Evolutionary conservation across 2,113 vertebrate genomes (phyloP), one percentile per base, ranked within the genome.

Genomic region (Erpornis zantholeuca): DNA sequence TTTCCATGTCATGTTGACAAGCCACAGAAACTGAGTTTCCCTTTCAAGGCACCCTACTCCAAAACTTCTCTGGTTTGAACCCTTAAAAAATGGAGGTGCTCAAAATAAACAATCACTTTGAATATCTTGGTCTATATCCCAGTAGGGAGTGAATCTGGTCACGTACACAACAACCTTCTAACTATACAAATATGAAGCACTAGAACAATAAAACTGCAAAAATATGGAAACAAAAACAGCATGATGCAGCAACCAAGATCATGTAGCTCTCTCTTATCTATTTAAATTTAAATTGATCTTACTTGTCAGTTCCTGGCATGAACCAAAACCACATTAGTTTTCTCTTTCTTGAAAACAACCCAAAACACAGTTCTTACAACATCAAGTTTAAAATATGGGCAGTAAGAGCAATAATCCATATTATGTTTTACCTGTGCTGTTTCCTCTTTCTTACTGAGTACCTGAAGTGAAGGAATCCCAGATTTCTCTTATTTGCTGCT

Each of bases 101-200:
- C 47, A 90, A 91, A 88, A 94, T 33, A 96, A 91, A 81, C 38
- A 89, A 77, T 56, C 40, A 38, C 22, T 86, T 94, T 56, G 12
- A 90, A 83, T 88, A 90, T 64, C 45, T 92, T 96, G 90, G 75
- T 71, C 52, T 70, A 19, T 49, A 47, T 78, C 52, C 82, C 85
- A 92, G 45, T 8, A 65, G 29, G 13, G 29, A 92, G 70, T 80
- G 45, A 92, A 89, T 65, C 40, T 35, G 72, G 63, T 91, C 91
- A 90, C 14, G 5, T 89, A 79, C 47, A 50, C 91, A 66, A 54
- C 47, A 44, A 49, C 40, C 29, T 92, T 91, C 53, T 61, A 82
- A 68, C 47, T 79, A 63, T 53, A 65, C 25, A 92, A 79, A 63
- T 80, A 73, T 29, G 56, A 85, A 72, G 63, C 54, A 49, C 28